These are phyloP conservation scores for Cerceris ruficornis DNA, from an alignment of 2,888 invertebrate species.

Conservation along the genomic window DNA sequence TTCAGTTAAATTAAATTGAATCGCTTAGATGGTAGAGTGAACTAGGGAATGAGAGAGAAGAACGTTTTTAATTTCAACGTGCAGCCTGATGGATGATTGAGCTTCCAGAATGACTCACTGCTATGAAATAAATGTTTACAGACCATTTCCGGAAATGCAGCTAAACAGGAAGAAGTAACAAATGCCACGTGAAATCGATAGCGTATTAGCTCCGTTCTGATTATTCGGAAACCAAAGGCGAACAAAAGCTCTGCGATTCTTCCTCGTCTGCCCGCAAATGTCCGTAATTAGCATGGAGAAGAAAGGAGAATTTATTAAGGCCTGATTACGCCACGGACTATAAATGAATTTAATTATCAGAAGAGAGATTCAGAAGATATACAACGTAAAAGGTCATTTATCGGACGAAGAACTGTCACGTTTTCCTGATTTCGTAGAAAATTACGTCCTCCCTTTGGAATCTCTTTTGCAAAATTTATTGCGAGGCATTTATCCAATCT, in stretches of 20 bases:
- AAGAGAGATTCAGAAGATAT: too few relatives aligned
- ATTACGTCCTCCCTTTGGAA: too few relatives aligned
- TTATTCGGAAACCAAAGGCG: not conserved
- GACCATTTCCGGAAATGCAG: conserved; percentile 12
- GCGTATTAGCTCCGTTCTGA: not conserved
- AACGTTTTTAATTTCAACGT: conserved; percentile 33
- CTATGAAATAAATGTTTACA: conserved; percentile 13
- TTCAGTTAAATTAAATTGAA: conserved; percentile 40
- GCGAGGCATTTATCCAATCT: too few relatives aligned
- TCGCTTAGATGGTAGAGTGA: conserved; percentile 8
- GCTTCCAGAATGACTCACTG: not conserved
- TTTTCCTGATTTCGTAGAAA: too few relatives aligned
- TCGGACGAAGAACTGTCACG: too few relatives aligned
- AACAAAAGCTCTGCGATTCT: not conserved
- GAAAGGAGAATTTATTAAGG: too few relatives aligned
- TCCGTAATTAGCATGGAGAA: not conserved
- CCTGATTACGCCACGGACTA: too few relatives aligned
- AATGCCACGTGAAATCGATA: not conserved
- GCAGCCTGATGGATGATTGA: not conserved
- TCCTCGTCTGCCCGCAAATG: not conserved
- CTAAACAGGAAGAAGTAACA: conserved; percentile 17
- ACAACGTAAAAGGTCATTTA: too few relatives aligned
- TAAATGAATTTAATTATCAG: too few relatives aligned
- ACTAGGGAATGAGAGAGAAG: not conserved
- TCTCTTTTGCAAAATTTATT: too few relatives aligned